phyloP scores from a whole-genome alignment of 2,888 invertebrate genomes.

The Limenitis camilla region DNA sequence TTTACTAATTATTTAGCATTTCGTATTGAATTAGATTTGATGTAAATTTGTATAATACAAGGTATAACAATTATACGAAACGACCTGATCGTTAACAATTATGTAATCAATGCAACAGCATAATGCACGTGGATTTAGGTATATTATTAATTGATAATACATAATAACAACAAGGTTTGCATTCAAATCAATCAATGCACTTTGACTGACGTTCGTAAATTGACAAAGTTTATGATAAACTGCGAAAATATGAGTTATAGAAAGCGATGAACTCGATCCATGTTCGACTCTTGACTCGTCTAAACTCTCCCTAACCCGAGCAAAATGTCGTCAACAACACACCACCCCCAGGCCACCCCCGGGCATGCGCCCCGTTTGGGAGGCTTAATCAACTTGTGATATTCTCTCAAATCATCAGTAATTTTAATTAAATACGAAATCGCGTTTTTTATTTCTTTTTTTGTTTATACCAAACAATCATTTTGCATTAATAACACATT shows the following conservation, averaged over 20 bases:
- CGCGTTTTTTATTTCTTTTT: not conserved
- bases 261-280: slow-evolving; percentile 22
- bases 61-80: no score
- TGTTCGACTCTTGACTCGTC: slow-evolving; percentile 34
- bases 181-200: not conserved
- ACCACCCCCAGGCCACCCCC: slow-evolving; percentile 33
- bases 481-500: no score
- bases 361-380: slow-evolving; percentile 52
- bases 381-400: slow-evolving; percentile 43
- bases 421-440: slow-evolving; percentile 20
- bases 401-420: slow-evolving; percentile 30
- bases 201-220: slow-evolving; percentile 16
- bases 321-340: slow-evolving; percentile 63
- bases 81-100: no score
- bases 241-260: slow-evolving; percentile 22
- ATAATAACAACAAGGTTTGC: slow-evolving; percentile 21
- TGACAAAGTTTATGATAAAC: slow-evolving; percentile 28
- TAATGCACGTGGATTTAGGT: no score
- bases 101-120: no score
- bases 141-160: no score
- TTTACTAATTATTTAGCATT: no score
- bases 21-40: no score
- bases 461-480: not conserved
- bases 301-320: slow-evolving; percentile 46
- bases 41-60: no score